Percentiles rank a stretch among this genome's conserved stretches.
These are phyloP conservation scores for Pentalonia nigronervosa DNA, from an alignment of 1,140 invertebrate genomes.

Conservation along the genomic window DNA sequence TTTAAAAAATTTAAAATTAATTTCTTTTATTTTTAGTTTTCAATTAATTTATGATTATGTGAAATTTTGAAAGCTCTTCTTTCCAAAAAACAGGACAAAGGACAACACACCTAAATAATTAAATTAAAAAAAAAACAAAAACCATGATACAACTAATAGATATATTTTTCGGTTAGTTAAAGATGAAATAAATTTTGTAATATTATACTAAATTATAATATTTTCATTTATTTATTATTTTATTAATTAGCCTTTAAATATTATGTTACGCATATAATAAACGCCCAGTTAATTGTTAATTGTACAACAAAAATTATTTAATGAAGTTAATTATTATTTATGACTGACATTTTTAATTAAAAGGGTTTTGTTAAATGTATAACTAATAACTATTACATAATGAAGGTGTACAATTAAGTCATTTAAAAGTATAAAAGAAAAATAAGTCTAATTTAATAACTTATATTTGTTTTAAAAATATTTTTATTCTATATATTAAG, in stretches of 20 bases:
- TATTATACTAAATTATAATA: neutral
- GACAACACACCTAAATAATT: neutral
- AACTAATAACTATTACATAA: neutral
- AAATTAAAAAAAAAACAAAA: neutral
- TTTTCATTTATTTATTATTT: neutral
- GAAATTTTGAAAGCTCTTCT: neutral
- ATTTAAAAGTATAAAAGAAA: neutral
- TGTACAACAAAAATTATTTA: conserved; percentile 13
- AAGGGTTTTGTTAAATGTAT: neutral
- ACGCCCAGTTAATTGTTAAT: neutral
- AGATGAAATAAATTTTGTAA: neutral
- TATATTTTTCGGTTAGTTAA: neutral
- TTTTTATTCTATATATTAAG: too few species aligned
- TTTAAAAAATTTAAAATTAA: neutral
- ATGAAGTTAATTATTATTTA: neutral
- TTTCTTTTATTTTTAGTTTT: too few species aligned
- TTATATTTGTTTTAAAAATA: too few species aligned
- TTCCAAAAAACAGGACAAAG: neutral
- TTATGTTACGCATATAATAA: neutral
- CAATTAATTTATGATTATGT: neutral
- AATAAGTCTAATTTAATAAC: neutral
- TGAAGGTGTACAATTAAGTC: neutral
- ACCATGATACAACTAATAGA: neutral
- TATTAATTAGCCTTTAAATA: neutral
- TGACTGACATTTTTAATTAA: neutral